These are phyloP conservation scores for Leuciscus idus DNA, from an alignment of 2,113 vertebrate genomes.

Conservation along the genomic window DNA sequence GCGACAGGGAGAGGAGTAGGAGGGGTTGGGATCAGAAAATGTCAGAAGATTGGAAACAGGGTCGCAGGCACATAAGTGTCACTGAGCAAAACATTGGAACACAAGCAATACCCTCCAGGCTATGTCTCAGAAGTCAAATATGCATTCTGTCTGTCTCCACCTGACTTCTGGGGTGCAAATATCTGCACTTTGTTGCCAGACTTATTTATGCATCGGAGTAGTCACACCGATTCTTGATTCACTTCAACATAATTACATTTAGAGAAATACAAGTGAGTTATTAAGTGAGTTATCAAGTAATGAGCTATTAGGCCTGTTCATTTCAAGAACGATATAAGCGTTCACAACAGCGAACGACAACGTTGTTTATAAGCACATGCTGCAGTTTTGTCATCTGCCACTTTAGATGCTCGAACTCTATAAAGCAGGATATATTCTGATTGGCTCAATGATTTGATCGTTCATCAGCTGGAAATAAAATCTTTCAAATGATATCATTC, in stretches of 20 bases:
- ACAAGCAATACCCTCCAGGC: background rate
- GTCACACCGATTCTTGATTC: background rate
- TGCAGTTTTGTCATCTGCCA: too few relatives aligned
- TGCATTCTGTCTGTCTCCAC: slow-evolving; percentile 10
- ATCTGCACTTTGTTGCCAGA: background rate
- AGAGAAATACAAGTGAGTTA: background rate
- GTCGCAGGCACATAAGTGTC: background rate
- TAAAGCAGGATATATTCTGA: too few relatives aligned
- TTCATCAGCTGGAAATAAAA: too few relatives aligned
- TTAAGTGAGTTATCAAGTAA: background rate
- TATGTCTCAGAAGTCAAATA: slow-evolving; percentile 19
- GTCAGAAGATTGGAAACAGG: background rate
- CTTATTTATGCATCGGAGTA: background rate
- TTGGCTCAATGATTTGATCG: too few relatives aligned
- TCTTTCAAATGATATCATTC: too few relatives aligned
- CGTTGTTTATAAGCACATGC: background rate
- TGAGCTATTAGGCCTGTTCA: background rate
- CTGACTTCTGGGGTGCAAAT: slow-evolving; percentile 8
- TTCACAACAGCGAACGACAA: too few relatives aligned
- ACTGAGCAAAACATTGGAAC: slow-evolving; percentile 7
- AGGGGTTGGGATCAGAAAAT: slow-evolving; percentile 20
- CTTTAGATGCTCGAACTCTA: too few relatives aligned
- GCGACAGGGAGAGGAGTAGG: background rate
- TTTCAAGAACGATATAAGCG: too few relatives aligned
- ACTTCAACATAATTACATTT: background rate